These are phyloP conservation scores for Gorsachius magnificus DNA, from an alignment of 2,797 vertebrate genomes.

Conservation along the genomic window DNA sequence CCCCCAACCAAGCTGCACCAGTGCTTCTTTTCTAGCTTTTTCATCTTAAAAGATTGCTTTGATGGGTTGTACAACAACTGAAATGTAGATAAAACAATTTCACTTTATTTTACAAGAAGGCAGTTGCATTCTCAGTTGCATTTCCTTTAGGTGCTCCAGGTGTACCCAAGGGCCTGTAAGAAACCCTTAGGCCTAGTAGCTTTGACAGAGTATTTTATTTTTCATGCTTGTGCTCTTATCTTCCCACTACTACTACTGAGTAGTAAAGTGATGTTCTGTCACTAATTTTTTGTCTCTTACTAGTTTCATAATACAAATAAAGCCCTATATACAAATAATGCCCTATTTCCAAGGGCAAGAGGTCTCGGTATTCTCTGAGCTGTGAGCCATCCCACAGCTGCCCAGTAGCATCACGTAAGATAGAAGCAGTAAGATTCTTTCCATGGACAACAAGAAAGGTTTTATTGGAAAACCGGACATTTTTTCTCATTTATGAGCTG, in stretches of 20 bases:
- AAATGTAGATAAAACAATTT: not conserved
- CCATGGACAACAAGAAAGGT: not conserved
- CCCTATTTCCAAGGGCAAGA: not conserved
- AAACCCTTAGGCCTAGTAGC: not conserved
- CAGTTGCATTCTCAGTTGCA: not conserved
- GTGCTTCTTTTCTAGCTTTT: not conserved
- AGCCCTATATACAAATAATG: not conserved
- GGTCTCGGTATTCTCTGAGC: not conserved
- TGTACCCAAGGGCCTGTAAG: not conserved
- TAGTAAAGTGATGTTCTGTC: not conserved
- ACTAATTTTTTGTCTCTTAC: not conserved
- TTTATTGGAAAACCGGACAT: not conserved
- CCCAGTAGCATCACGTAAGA: not conserved
- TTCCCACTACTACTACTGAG: not conserved
- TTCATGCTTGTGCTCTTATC: not conserved
- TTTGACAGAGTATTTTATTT: not conserved
- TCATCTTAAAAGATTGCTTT: not conserved
- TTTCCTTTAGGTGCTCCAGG: not conserved
- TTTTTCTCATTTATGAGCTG: not conserved
- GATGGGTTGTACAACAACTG: not conserved
- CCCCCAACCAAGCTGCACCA: not conserved
- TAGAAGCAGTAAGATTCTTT: not conserved
- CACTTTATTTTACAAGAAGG: not conserved
- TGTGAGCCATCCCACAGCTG: not conserved
- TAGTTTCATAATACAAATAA: not conserved